These are phyloP conservation scores for Scaptomyza graminum DNA, from an alignment of 1,140 invertebrate species.

Conservation along the genomic window DNA sequence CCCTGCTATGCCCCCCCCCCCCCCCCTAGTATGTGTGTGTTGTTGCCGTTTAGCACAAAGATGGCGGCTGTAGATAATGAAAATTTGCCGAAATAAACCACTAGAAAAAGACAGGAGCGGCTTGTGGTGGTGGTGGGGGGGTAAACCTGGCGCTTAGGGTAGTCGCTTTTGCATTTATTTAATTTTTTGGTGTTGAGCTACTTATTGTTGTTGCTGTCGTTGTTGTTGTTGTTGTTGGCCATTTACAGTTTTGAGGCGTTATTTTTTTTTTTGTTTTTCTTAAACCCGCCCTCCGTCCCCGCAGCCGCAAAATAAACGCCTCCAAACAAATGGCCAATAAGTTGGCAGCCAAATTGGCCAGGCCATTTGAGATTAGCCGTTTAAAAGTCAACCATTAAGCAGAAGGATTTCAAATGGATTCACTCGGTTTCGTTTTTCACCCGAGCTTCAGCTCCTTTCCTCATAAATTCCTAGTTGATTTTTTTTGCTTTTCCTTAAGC, in stretches of 20 bases:
- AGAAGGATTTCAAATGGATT: slow-evolving; percentile 55
- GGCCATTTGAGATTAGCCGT: slow-evolving; percentile 66
- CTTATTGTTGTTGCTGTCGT: slow-evolving; percentile 15
- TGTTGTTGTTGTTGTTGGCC: slow-evolving; percentile 44
- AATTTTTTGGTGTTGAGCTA: slow-evolving; percentile 21
- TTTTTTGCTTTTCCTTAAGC: neutral
- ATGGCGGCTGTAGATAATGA: slow-evolving; percentile 74
- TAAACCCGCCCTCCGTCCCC: slow-evolving; percentile 42
- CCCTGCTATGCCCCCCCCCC: neutral
- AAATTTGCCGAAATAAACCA: slow-evolving; percentile 60
- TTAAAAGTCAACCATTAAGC: slow-evolving; percentile 48
- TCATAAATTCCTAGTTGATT: neutral
- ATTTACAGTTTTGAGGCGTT: slow-evolving; percentile 78
- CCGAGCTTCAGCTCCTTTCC: neutral
- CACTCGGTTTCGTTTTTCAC: slow-evolving; percentile 29
- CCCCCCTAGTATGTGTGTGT: slow-evolving; percentile 13
- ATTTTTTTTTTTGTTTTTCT: slow-evolving; percentile 54
- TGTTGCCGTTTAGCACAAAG: slow-evolving; percentile 74
- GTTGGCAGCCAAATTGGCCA: slow-evolving; percentile 50
- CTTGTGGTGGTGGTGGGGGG: neutral
- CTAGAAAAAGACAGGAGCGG: slow-evolving; percentile 15
- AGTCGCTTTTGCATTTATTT: slow-evolving; percentile 38
- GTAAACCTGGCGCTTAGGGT: slow-evolving; percentile 1
- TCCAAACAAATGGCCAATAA: slow-evolving; percentile 52
- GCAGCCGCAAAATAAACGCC: slow-evolving; percentile 5